Evolutionary conservation across 2,797 vertebrate species (phyloP), one percentile per base, ranked within the genome.

Genomic region (Leptodactylus fallax): DNA sequence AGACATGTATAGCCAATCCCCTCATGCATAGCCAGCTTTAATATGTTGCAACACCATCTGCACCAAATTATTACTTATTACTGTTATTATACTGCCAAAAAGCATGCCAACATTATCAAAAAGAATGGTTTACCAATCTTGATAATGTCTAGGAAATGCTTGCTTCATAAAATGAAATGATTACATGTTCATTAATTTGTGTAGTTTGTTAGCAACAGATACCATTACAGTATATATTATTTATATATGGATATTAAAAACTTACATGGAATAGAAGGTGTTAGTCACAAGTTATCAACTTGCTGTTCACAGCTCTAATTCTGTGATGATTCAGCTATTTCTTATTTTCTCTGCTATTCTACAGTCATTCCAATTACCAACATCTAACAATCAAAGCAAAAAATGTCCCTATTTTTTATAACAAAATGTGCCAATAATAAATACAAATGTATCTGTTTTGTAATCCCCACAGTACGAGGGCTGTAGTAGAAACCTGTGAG

Each of bases 241-340:
- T 81, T 80, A 65, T 72, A 88, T 65, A 67, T 80, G 55, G 67
- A 72, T 87, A 85, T 79, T 45, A 53, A 79, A 85, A 77, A 71
- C 67, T 65, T 78, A 74, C 78, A 76, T 60, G 12, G 65, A 81
- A 81, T 63, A 23, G 4, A 85, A 81, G 78, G 87, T 88, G 87
- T 81, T 74, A 81, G 67, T 88, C 87, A 88, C 87, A 85, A 49
- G 67, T 87, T 88, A 79, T 88, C 83, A 88, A 45, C 69, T 85
- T 56, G 65, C 60, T 81, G 63, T 88, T 88, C 83, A 88, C 87
- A 85, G 45, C 47, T 85, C 81, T 60, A 51, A 45, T 74, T 79
- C 77, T 76, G 23, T 65, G 83, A 85, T 88, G 83, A 88, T 53
- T 81, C 87, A 88, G 87, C 87, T 72, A 61, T 81, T 88, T 87